Percentiles rank a stretch among this genome's conserved stretches.
Evolutionary conservation across 2,113 vertebrate genomes (phyloP).

Genomic region (Cichladusa arquata): DNA sequence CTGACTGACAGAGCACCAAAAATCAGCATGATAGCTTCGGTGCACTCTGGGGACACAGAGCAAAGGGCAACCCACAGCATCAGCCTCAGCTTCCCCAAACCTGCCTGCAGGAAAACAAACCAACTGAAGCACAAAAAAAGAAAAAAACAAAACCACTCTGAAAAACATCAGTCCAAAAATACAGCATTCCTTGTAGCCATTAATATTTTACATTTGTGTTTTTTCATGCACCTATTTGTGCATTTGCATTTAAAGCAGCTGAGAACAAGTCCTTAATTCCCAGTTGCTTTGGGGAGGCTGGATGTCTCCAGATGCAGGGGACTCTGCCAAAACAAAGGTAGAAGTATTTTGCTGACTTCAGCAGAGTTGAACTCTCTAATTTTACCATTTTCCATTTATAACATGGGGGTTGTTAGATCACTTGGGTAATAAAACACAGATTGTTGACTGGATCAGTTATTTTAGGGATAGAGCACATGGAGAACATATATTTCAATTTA

Average conservation of each 20-base stretch:
- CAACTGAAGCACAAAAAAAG: background rate
- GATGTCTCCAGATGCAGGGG: background rate
- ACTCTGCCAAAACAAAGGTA: background rate
- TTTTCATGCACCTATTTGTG: background rate
- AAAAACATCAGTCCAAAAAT: background rate
- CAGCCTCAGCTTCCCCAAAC: background rate
- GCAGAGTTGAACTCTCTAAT: background rate
- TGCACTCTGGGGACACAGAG: background rate
- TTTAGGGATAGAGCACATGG: slow-evolving; percentile 25
- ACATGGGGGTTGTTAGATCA: background rate
- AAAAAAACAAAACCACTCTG: background rate
- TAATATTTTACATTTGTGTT: background rate
- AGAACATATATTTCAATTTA: slow-evolving; percentile 33
- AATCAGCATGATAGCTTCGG: fast-evolving
- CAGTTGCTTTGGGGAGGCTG: background rate
- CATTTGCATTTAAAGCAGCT: background rate
- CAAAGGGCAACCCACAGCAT: background rate
- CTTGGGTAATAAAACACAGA: slow-evolving; percentile 47
- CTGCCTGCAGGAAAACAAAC: background rate
- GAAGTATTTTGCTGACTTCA: background rate
- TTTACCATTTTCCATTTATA: slow-evolving; percentile 2
- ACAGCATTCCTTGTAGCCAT: background rate
- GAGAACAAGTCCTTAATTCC: background rate
- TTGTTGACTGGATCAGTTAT: slow-evolving; percentile 38
- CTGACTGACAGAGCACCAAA: background rate